Evolutionary conservation across 2,888 invertebrate genomes (phyloP), one percentile per base, ranked within the genome.

Genomic region (Tinea pellionella): DNA sequence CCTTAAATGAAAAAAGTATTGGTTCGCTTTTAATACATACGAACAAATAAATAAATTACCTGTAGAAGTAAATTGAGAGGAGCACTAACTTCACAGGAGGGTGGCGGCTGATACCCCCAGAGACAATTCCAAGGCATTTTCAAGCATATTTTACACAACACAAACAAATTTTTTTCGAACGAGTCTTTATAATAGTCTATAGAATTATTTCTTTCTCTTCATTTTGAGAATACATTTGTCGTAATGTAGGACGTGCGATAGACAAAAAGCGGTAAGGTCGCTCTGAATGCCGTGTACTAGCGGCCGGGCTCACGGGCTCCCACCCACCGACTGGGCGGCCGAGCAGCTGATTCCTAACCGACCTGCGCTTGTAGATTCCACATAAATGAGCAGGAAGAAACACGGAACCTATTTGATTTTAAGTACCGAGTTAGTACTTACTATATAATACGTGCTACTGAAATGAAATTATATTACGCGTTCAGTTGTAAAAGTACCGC

Each of bases 81-180:
- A 63, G 75, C 80, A 69, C 80, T 84, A 65, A 87, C 80, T 69
- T 78, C 73, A 73, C 86, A 86, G 59, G 75, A 67, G 13, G 86
- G 82, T 62, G 80, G 85, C 65, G 81, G 71, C 64, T 86, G 74
- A 65, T 86, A 87, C 64, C 86, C 86, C 86, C 86, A 87, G 53
- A 87, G 67, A 69, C 86, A 87, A 68, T 80, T 87, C 86, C 86
- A 87, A 73, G 86, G 84, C 86, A 87, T 86, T 70, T 70, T 68
- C 15, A 12, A 32, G 30, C 57, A 57, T 57, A 32, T 32, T 57
- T 57, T 29, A 57, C 57, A 32, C n/a, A 12, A 55, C 57, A 32
- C 32, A 15, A 57, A 9, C 11, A 55, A 24, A 7, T n/a, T 55
- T 29, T 24, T 55, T n/a, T n/a, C n/a, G n/a, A n/a, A 24, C 3